Evolutionary conservation across 2,113 vertebrate species (phyloP).

Genomic region (Brachypodius melanocephalos): DNA sequence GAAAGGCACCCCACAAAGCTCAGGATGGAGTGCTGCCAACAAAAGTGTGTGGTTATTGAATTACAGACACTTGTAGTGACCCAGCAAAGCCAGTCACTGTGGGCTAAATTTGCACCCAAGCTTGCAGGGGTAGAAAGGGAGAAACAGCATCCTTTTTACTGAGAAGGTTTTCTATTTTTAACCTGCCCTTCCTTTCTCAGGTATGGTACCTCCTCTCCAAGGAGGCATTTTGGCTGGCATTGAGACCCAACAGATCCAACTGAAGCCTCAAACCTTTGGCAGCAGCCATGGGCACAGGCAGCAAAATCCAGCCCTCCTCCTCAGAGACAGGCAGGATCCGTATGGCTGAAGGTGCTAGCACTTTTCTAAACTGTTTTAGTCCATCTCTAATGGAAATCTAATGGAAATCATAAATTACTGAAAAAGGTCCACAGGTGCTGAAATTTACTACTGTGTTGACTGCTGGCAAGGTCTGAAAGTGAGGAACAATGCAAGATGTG

Average conservation of each 20-base stretch:
- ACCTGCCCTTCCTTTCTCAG: not conserved
- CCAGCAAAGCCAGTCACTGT: not conserved
- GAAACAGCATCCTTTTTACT: not conserved
- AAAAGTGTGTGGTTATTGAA: not conserved
- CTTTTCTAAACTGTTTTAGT: constrained; percentile 63
- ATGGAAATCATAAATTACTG: constrained; percentile 80
- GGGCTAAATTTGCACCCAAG: not conserved
- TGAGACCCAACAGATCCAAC: not conserved
- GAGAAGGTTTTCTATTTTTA: not conserved
- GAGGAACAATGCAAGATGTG: constrained; percentile 68
- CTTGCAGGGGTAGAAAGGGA: not conserved
- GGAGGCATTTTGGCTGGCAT: not conserved
- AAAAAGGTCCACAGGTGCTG: constrained; percentile 73
- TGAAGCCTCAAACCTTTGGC: not conserved
- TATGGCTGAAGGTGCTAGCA: constrained; percentile 55
- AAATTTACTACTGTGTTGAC: constrained; percentile 77
- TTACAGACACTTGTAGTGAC: not conserved
- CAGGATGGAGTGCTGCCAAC: not conserved
- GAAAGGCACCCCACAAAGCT: not conserved
- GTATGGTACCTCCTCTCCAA: not conserved
- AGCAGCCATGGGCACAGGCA: not conserved
- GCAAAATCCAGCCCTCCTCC: not conserved
- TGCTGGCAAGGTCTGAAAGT: constrained; percentile 70
- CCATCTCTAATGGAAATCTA: constrained; percentile 78
- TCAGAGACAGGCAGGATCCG: not conserved